These are phyloP conservation scores for Polylopha cassiicola DNA, from an alignment of 2,888 invertebrate genomes.

Conservation along the genomic window DNA sequence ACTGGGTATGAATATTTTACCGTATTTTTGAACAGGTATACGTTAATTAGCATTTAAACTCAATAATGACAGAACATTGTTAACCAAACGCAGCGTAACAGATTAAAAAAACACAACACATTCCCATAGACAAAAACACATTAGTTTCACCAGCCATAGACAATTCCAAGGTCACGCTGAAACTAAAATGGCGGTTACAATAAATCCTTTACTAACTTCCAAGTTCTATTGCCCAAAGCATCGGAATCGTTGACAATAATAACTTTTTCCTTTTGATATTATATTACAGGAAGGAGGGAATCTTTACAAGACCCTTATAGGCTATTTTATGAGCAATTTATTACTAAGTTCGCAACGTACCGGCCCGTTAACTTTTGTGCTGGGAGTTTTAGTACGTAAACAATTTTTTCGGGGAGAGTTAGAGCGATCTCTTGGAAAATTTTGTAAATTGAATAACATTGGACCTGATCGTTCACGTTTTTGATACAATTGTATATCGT, in stretches of 20 bases:
- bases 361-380: conserved; percentile 16
- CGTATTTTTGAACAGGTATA: no score
- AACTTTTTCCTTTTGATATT: conserved; percentile 19
- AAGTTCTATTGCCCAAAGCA: conserved; percentile 10
- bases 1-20: background rate
- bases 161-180: no score
- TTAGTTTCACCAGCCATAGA: no score
- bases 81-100: no score
- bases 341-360: conserved; percentile 11
- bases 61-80: no score
- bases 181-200: background rate
- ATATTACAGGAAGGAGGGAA: conserved; percentile 16
- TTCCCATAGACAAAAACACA: no score
- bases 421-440: background rate
- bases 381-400: conserved; percentile 7
- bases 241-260: conserved; percentile 13
- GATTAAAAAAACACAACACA: no score
- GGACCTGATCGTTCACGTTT: background rate
- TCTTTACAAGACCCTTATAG: conserved; percentile 12
- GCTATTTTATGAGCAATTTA: conserved; percentile 23
- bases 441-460: background rate
- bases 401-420: no score
- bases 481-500: no score
- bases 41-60: no score
- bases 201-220: background rate